Conservation (phyloP, 2,797 vertebrate genomes). For the Lagodon rhomboides region DNA sequence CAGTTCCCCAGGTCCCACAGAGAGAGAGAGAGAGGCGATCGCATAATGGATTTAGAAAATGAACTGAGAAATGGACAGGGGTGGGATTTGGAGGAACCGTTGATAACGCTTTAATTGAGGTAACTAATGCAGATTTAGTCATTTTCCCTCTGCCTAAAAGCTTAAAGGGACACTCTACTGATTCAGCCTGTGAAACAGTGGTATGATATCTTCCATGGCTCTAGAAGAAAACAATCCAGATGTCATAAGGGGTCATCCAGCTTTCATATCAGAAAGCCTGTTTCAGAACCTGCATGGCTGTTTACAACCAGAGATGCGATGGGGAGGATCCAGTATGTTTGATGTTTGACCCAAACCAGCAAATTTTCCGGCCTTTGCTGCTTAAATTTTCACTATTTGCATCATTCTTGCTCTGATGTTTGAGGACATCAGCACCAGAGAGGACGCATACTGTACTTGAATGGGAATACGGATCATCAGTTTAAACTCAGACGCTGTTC, state of each 20-base stretch:
- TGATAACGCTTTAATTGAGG: constrained; percentile 19
- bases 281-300: too few species aligned
- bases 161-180: not conserved
- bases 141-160: not conserved
- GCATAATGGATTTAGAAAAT: constrained; percentile 34
- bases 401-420: too few species aligned
- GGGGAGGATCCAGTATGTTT: not conserved
- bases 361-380: not conserved
- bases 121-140: not conserved
- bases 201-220: not conserved
- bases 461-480: accelerated
- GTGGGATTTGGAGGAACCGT: not conserved
- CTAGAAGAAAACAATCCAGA: not conserved
- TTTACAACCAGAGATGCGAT: not conserved
- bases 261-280: not conserved
- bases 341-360: not conserved
- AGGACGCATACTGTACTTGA: not conserved
- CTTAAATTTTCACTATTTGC: not conserved
- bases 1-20: constrained; percentile 32
- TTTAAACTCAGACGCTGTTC: not conserved
- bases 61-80: constrained; percentile 9
- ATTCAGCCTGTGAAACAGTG: not conserved
- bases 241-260: not conserved
- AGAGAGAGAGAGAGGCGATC: constrained; percentile 23
- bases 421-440: not conserved